Evolutionary conservation across 2,888 invertebrate genomes (phyloP).

Genomic region (Brachynemurus nebulosus): DNA sequence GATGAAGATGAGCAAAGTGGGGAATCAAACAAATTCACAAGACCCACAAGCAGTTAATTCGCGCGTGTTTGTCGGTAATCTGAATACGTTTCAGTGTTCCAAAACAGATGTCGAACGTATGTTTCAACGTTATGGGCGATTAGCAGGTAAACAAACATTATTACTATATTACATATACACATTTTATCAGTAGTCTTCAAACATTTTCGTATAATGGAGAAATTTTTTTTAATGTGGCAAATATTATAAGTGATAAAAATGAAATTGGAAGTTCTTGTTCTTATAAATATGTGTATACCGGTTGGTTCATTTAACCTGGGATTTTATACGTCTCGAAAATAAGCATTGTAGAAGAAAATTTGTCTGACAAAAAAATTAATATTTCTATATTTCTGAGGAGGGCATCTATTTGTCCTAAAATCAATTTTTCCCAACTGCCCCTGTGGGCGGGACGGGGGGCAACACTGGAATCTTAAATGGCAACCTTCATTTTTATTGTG

Average conservation of each 20-base stretch:
- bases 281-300: too few species aligned
- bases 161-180: background rate
- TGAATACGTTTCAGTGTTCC: conserved; percentile 64
- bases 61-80: conserved; percentile 66
- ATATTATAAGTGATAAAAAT: too few species aligned
- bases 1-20: conserved; percentile 58
- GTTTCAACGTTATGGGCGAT: conserved; percentile 59
- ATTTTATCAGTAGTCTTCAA: background rate
- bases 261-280: too few species aligned
- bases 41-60: conserved; percentile 67
- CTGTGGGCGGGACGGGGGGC: too few species aligned
- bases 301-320: too few species aligned
- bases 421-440: too few species aligned
- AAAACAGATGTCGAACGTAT: conserved; percentile 67
- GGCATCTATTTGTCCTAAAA: background rate
- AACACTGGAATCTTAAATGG: too few species aligned
- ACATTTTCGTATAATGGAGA: too few species aligned
- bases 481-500: too few species aligned
- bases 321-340: too few species aligned
- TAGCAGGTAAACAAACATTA: conserved; percentile 43
- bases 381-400: background rate
- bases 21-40: conserved; percentile 63
- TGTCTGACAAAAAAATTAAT: background rate
- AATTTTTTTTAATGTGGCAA: too few species aligned
- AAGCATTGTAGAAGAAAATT: too few species aligned